phyloP scores from a whole-genome alignment of 2,113 vertebrate species.

The Melanerpes formicivorus region DNA sequence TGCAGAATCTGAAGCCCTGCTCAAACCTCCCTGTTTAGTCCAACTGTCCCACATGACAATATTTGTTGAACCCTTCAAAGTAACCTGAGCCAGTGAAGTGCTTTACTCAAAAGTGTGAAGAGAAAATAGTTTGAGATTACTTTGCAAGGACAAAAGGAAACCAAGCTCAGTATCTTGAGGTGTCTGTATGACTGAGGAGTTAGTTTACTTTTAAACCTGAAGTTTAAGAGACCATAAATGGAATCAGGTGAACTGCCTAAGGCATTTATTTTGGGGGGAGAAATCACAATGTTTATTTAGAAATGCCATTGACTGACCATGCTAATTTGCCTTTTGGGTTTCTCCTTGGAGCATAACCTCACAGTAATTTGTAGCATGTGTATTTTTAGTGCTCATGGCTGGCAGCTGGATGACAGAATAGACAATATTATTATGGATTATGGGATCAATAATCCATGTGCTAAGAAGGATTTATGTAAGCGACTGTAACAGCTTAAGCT shows the following conservation, averaged over 20 bases:
- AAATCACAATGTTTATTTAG: neutral
- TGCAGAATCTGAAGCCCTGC: neutral
- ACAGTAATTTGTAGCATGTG: neutral
- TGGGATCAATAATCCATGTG: neutral
- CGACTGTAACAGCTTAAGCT: neutral
- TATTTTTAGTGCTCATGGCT: neutral
- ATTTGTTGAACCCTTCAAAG: neutral
- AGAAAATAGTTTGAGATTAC: neutral
- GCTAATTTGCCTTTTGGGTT: neutral
- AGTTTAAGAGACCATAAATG: neutral
- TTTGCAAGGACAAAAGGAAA: neutral
- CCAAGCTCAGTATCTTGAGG: neutral
- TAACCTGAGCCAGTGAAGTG: neutral
- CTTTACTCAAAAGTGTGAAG: neutral
- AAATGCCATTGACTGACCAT: neutral
- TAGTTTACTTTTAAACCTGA: neutral
- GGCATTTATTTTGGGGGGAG: neutral
- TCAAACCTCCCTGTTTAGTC: neutral
- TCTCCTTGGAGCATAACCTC: neutral
- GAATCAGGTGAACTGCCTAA: neutral
- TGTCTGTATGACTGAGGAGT: neutral
- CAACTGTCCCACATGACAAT: neutral
- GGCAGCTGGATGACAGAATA: conserved; percentile 22
- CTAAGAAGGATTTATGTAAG: conserved; percentile 51
- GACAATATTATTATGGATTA: conserved; percentile 42